A percentile compares a stretch with the other conserved stretches of the same genome.
These are phyloP conservation scores for Carapus acus DNA, from an alignment of 2,797 vertebrate genomes.

Conservation along the genomic window DNA sequence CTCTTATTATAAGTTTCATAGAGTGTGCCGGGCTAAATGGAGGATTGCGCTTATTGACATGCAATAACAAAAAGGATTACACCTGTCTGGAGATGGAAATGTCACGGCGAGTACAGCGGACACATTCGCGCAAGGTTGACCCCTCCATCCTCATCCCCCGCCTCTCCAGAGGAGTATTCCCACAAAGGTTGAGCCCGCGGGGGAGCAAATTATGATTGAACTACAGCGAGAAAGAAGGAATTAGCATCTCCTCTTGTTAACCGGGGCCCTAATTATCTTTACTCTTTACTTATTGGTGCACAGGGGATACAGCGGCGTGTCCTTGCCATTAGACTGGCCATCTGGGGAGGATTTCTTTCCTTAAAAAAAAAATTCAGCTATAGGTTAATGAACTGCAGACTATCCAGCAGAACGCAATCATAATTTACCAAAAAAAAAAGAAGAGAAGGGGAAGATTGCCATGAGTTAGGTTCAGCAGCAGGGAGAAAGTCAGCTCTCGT, in stretches of 20 bases:
- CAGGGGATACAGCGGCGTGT: conserved; percentile 59
- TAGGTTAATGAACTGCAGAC: conserved; percentile 77
- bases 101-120: conserved; percentile 50
- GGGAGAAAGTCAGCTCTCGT: conserved; percentile 43
- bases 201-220: conserved; percentile 74
- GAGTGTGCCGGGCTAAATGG: conserved; percentile 55
- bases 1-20: conserved; percentile 56
- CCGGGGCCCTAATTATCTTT: conserved; percentile 74
- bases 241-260: conserved; percentile 66
- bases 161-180: no score
- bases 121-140: conserved; percentile 41
- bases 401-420: conserved; percentile 65
- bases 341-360: conserved; percentile 70
- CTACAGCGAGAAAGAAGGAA: conserved; percentile 59
- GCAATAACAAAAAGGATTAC: conserved; percentile 61
- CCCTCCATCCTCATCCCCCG: no score
- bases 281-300: conserved; percentile 68
- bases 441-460: conserved; percentile 55
- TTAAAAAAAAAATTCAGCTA: no score
- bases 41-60: conserved; percentile 64
- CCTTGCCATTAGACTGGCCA: conserved; percentile 68
- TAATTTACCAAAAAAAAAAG: conserved; percentile 59
- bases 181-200: conserved; percentile 53
- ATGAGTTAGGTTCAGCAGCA: conserved; percentile 34
- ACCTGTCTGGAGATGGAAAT: conserved; percentile 55